Evolutionary conservation across 2,113 vertebrate species (phyloP).

Genomic region (Colossoma macropomum): DNA sequence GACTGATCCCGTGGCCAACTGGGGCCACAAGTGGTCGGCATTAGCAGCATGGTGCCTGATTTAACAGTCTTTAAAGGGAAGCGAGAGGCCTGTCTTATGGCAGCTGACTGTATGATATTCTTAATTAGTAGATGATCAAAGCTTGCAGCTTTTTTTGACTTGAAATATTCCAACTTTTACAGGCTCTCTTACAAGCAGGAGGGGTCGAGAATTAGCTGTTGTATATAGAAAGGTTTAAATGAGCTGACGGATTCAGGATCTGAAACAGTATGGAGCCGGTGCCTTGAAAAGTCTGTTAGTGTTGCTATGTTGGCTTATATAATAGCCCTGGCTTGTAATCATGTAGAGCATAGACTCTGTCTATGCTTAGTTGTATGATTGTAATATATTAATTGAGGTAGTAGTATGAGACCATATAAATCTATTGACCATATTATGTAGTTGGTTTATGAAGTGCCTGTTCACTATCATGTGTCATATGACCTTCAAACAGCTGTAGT

Average conservation of each 20-base stretch:
- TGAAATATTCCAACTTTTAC: constrained; percentile 28
- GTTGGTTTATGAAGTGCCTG: neutral
- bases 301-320: neutral
- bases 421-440: neutral
- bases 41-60: constrained; percentile 8
- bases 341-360: neutral
- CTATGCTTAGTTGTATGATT: neutral
- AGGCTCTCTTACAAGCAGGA: constrained; percentile 37
- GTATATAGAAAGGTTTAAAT: constrained; percentile 16
- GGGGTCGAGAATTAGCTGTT: constrained; percentile 21
- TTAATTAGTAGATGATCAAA: constrained; percentile 53
- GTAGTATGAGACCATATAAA: neutral
- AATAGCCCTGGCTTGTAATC: neutral
- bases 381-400: neutral
- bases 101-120: constrained; percentile 42
- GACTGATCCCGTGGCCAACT: constrained; percentile 4
- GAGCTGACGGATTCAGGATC: constrained; percentile 15
- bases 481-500: too few species aligned
- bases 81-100: neutral
- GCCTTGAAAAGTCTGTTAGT: neutral
- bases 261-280: neutral
- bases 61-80: constrained; percentile 6
- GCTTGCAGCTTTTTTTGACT: constrained; percentile 49
- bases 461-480: neutral
- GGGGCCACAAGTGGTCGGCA: neutral